phyloP scores from a whole-genome alignment of 2,113 vertebrate species.

The Muntiacus muntjak region DNA sequence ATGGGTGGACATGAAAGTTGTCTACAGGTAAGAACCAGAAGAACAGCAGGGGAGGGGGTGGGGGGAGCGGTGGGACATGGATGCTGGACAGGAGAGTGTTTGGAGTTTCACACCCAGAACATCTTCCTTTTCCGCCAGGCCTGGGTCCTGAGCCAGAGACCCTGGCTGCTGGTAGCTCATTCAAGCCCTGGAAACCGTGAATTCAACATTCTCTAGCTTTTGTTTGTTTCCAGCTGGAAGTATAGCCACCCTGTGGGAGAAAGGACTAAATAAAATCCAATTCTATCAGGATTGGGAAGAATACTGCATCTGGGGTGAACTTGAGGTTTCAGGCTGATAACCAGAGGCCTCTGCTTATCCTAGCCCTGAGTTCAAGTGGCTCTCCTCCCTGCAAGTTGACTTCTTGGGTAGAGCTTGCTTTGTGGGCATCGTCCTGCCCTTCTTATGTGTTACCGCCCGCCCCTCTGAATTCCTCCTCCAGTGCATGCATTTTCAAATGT shows the following conservation, averaged over 20 bases:
- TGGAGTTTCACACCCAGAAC: neutral
- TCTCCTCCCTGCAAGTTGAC: neutral
- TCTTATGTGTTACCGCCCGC: neutral
- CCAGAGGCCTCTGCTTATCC: neutral
- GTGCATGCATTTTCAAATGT: neutral
- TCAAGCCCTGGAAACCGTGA: neutral
- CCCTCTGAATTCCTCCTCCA: neutral
- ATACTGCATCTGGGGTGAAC: neutral
- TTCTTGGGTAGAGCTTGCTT: neutral
- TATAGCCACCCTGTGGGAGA: neutral
- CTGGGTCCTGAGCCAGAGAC: neutral
- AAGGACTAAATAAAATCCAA: neutral
- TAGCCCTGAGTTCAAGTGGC: neutral
- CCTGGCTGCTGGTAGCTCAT: neutral
- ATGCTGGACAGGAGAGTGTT: neutral
- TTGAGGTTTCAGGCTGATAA: neutral
- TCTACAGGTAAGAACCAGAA: constrained; percentile 61
- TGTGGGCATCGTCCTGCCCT: neutral
- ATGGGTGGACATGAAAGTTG: constrained; percentile 63
- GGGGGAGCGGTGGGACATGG: neutral
- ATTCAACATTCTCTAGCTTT: neutral
- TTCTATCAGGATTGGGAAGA: neutral
- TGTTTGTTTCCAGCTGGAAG: neutral
- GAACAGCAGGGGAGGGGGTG: neutral
- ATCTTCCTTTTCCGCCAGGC: neutral